Percentiles rank a stretch among this genome's conserved stretches.
Evolutionary conservation across 1,140 invertebrate species (phyloP).

Genomic region (Drosophila prosaltans): DNA sequence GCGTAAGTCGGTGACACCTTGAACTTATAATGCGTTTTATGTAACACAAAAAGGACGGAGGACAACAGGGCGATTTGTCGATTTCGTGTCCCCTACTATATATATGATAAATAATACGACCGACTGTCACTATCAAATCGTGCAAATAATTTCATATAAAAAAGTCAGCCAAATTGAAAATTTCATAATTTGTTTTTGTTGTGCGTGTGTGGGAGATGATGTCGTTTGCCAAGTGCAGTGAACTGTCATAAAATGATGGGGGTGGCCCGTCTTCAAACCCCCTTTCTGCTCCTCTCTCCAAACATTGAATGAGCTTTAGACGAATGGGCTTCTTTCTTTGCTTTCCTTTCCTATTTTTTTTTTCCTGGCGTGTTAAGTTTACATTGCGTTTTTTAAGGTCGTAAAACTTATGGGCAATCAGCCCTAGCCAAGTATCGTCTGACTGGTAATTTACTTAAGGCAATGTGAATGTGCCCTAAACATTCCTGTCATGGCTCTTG

Average conservation of each 20-base stretch:
- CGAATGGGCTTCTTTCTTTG: background rate
- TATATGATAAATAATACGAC: conserved; percentile 31
- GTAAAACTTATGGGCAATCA: conserved; percentile 69
- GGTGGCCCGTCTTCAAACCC: background rate
- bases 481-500: conserved; percentile 44
- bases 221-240: conserved; percentile 42
- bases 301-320: too few relatives aligned
- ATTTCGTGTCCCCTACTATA: conserved; percentile 27
- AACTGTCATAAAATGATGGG: conserved; percentile 28
- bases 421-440: conserved; percentile 41
- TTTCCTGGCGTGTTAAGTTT: conserved; percentile 47
- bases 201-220: conserved; percentile 30
- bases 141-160: conserved; percentile 29
- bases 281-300: too few relatives aligned
- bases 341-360: background rate
- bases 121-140: conserved; percentile 25
- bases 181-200: conserved; percentile 46
- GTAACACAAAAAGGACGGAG: conserved; percentile 39
- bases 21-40: conserved; percentile 43
- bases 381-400: conserved; percentile 64
- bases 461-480: conserved; percentile 39
- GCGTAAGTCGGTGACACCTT: conserved; percentile 71
- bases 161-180: background rate
- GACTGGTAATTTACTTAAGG: conserved; percentile 62
- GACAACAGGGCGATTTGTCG: background rate